phyloP scores from a whole-genome alignment of 2,888 invertebrate genomes.

The Caenorhabditis doughertyi region DNA sequence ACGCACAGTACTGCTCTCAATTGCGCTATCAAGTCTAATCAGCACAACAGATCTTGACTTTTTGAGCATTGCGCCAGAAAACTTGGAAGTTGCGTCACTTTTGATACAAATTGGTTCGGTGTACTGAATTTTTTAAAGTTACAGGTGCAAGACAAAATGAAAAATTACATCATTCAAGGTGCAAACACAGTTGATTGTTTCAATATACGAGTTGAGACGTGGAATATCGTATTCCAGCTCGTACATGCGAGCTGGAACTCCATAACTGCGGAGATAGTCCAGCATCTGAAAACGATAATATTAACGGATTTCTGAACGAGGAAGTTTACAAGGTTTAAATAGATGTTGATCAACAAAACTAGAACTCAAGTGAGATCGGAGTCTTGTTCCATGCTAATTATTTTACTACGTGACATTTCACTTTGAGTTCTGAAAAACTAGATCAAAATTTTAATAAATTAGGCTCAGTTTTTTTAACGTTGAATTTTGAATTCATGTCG shows the following conservation, averaged over 20 bases:
- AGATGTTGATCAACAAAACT: too few species aligned
- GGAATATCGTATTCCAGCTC: background rate
- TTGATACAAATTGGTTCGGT: background rate
- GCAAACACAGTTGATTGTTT: background rate
- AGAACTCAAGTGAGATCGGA: too few species aligned
- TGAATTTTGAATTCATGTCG: too few species aligned
- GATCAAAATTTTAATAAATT: too few species aligned
- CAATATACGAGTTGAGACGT: background rate
- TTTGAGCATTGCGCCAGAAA: background rate
- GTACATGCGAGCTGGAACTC: background rate
- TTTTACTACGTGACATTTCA: too few species aligned
- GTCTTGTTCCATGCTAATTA: too few species aligned
- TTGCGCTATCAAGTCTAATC: background rate
- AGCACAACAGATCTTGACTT: background rate
- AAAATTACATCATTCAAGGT: background rate
- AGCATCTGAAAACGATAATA: conserved; percentile 1
- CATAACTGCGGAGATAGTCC: background rate
- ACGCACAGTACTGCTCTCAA: background rate
- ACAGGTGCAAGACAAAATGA: too few species aligned
- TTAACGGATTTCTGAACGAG: too few species aligned
- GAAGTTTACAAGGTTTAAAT: too few species aligned
- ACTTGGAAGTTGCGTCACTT: background rate
- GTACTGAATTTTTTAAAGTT: too few species aligned
- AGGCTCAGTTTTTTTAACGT: too few species aligned
- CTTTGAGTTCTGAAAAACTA: too few species aligned